Evolutionary conservation across 2,797 vertebrate genomes (phyloP).

Genomic region (Poeciliopsis presidionis): DNA sequence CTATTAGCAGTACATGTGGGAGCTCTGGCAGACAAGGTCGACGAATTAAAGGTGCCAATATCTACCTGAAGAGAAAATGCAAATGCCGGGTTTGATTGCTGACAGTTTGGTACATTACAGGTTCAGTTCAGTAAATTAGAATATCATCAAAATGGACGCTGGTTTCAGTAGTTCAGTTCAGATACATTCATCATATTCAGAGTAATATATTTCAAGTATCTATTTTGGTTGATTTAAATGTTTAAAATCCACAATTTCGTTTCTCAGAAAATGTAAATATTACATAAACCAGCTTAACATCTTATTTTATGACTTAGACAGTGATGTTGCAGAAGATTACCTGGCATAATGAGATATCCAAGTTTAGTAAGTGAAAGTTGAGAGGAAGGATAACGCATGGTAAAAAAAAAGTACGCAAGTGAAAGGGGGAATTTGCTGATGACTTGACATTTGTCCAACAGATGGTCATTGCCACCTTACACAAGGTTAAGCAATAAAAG

Average conservation of each 20-base stretch:
- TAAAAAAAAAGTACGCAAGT: background rate
- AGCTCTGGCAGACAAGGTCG: slow-evolving; percentile 56
- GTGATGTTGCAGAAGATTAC: background rate
- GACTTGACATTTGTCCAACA: background rate
- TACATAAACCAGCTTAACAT: background rate
- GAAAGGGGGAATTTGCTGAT: background rate
- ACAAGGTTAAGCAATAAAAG: background rate
- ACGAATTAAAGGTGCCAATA: slow-evolving; percentile 40
- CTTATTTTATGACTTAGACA: background rate
- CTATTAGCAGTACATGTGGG: slow-evolving; percentile 67
- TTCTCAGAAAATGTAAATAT: background rate
- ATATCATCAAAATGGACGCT: background rate
- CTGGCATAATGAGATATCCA: background rate
- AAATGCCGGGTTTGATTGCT: slow-evolving; percentile 6
- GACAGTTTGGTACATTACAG: background rate
- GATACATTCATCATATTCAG: background rate
- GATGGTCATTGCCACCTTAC: background rate
- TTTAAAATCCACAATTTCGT: background rate
- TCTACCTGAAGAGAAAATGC: slow-evolving; percentile 26
- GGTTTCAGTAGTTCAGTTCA: background rate
- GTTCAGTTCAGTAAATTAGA: background rate
- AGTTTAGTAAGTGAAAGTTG: background rate
- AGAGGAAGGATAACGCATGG: background rate
- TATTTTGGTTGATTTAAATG: background rate
- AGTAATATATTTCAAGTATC: no score